Conservation (phyloP, 2,113 vertebrate species). For the Melanocharis versteri region DNA sequence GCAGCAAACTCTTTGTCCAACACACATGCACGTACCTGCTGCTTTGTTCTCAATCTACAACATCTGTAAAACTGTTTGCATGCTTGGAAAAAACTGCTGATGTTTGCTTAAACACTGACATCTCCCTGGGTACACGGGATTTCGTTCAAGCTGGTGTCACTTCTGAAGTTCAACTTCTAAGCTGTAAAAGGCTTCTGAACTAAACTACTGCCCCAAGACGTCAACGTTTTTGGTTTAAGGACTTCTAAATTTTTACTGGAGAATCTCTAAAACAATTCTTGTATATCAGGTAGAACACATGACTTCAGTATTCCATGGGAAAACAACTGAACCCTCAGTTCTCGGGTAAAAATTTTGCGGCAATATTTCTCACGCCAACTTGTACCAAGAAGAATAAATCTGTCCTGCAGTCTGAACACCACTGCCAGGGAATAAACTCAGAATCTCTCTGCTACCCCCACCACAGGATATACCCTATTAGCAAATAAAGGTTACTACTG, state of each 20-base stretch:
- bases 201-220: background rate
- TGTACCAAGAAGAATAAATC: background rate
- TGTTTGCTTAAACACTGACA: background rate
- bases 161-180: background rate
- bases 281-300: background rate
- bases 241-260: background rate
- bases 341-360: background rate
- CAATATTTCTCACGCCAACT: background rate
- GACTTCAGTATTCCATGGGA: background rate
- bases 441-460: background rate
- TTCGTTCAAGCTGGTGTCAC: background rate
- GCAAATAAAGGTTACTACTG: background rate
- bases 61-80: constrained; percentile 47
- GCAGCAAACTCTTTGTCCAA: background rate
- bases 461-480: background rate
- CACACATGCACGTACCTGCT: constrained; percentile 45
- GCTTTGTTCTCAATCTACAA: constrained; percentile 23
- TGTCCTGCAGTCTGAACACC: background rate
- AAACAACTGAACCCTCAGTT: background rate
- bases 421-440: background rate
- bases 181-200: background rate
- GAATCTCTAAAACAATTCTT: background rate
- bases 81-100: background rate
- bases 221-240: background rate
- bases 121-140: background rate